A percentile compares a stretch with the other conserved stretches of the same genome.
These are phyloP conservation scores for Scaptomyza caliginosa DNA, from an alignment of 2,888 invertebrate species.

Conservation along the genomic window DNA sequence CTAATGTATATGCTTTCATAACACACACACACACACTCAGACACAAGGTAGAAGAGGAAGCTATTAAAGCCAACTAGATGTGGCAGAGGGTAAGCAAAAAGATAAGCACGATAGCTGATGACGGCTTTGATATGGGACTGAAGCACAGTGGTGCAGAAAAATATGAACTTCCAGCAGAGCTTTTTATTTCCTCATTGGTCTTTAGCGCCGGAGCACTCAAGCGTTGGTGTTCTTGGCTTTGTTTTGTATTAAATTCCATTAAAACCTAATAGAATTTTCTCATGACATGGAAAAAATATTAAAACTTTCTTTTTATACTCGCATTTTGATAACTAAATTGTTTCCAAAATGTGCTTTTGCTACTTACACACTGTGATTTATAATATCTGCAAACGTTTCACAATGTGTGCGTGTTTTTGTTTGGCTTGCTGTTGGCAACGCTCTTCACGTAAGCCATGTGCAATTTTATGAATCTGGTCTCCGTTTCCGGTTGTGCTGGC, in stretches of 20 bases:
- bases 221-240: background rate
- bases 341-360: background rate
- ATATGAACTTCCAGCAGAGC: background rate
- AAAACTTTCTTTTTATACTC: background rate
- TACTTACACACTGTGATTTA: background rate
- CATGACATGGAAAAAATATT: background rate
- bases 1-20: conserved; percentile 7
- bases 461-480: conserved; percentile 53
- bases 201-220: background rate
- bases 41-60: conserved; percentile 9
- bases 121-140: background rate
- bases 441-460: conserved; percentile 16
- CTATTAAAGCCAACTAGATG: conserved; percentile 10
- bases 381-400: background rate
- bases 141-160: background rate
- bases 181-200: background rate
- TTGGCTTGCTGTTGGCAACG: background rate
- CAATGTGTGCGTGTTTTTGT: background rate
- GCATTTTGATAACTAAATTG: background rate
- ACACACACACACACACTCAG: conserved; percentile 4
- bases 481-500: conserved; percentile 47
- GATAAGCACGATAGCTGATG: background rate
- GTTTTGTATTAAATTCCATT: background rate
- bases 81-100: background rate
- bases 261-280: background rate